A percentile compares a stretch with the other conserved stretches of the same genome.
Conservation (phyloP, 2,113 vertebrate species). For the Nesogale talazaci region DNA sequence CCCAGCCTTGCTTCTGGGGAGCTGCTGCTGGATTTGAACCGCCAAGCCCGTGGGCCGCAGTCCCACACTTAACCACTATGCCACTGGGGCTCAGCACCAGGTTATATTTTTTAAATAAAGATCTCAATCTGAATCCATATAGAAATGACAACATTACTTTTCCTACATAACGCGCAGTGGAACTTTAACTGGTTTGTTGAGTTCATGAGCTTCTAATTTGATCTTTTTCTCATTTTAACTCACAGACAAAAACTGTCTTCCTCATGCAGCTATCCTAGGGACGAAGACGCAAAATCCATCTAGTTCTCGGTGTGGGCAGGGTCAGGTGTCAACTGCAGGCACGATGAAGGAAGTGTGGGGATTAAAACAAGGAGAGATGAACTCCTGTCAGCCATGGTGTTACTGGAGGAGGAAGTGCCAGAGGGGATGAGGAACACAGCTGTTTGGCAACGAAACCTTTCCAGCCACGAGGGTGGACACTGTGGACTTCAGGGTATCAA, state of each 20-base stretch:
- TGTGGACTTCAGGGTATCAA: too few species aligned
- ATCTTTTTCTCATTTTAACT: slow-evolving; percentile 13
- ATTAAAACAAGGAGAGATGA: not conserved
- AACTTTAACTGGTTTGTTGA: not conserved
- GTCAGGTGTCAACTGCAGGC: not conserved
- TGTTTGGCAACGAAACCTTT: not conserved
- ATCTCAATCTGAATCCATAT: not conserved
- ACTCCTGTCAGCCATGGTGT: not conserved
- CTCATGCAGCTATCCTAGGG: not conserved
- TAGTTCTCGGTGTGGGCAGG: not conserved
- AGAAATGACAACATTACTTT: slow-evolving; percentile 22
- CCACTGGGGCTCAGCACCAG: too few species aligned
- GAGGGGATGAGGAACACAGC: not conserved
- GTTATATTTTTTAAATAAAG: not conserved
- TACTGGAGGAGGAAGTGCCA: not conserved
- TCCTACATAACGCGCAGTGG: slow-evolving; percentile 33
- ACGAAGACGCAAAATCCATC: not conserved
- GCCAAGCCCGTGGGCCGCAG: too few species aligned
- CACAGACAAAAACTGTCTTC: slow-evolving; percentile 1
- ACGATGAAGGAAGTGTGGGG: not conserved
- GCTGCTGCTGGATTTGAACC: too few species aligned
- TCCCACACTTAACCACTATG: too few species aligned
- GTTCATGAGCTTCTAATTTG: not conserved
- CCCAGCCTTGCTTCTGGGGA: too few species aligned
- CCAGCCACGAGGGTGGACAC: too few species aligned